A percentile compares a stretch with the other conserved stretches of the same genome.
These are phyloP conservation scores for Pongo pygmaeus DNA, from an alignment of 2,113 vertebrate genomes.

Conservation along the genomic window DNA sequence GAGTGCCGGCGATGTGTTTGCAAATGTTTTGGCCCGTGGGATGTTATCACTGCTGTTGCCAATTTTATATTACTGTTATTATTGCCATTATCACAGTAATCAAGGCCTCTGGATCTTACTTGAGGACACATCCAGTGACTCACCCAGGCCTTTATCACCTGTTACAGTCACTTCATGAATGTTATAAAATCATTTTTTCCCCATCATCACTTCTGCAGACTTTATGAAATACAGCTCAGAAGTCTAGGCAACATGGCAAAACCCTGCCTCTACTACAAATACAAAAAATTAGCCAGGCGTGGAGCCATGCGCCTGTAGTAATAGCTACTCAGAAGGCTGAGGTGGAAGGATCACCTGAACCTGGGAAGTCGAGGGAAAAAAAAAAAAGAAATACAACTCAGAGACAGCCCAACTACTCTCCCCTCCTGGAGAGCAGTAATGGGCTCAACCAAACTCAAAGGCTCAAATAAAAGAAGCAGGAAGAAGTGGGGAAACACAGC, in stretches of 20 bases:
- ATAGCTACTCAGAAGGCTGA: no score
- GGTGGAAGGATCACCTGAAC: no score
- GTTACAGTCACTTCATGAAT: not conserved
- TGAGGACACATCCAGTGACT: not conserved
- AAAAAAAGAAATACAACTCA: not conserved
- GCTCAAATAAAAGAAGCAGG: not conserved
- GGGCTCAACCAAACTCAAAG: not conserved
- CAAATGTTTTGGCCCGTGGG: not conserved
- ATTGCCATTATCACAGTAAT: not conserved
- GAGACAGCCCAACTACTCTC: not conserved
- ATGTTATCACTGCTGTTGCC: not conserved
- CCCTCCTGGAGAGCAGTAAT: not conserved
- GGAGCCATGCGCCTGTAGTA: no score
- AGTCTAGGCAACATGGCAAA: not conserved
- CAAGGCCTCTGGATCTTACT: not conserved
- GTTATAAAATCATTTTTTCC: not conserved
- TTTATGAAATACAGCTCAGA: not conserved
- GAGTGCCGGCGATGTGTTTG: not conserved
- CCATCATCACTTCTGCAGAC: not conserved
- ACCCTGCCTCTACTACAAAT: no score
- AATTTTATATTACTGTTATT: not conserved
- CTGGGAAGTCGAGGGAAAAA: not conserved
- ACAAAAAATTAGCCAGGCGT: no score
- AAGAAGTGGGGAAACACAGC: not conserved
- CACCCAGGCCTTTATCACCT: not conserved